Conservation (phyloP, 2,797 vertebrate species). For the Sorex maritimensis region DNA sequence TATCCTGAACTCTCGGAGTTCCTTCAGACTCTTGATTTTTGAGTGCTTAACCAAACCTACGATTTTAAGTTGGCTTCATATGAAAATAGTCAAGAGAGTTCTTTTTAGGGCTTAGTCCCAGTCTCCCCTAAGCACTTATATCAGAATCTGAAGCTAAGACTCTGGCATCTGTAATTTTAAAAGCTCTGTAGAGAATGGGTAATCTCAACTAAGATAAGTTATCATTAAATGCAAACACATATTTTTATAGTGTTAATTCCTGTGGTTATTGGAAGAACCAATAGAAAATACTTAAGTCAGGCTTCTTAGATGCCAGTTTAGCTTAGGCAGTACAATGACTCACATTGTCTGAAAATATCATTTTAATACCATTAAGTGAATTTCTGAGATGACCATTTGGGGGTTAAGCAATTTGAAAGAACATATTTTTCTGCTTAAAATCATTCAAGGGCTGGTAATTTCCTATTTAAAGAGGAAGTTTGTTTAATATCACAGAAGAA, state of each 20-base stretch:
- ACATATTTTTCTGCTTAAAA: not conserved
- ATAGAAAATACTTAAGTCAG: constrained; percentile 10
- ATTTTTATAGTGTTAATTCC: not conserved
- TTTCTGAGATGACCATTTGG: not conserved
- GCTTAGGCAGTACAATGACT: not conserved
- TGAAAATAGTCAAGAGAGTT: not conserved
- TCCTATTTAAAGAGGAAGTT: not conserved
- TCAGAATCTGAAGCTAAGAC: not conserved
- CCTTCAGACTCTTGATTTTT: not conserved
- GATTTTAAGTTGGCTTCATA: constrained; percentile 15
- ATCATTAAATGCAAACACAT: not conserved
- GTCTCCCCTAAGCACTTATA: not conserved
- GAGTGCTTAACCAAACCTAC: not conserved
- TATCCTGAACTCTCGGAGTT: not conserved
- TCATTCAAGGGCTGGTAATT: not conserved
- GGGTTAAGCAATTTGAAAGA: not conserved
- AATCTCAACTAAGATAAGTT: not conserved
- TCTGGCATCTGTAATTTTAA: not conserved
- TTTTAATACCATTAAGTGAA: constrained; percentile 27
- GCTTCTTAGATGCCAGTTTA: not conserved
- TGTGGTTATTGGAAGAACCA: not conserved
- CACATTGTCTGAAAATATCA: not conserved
- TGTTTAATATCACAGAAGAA: too few relatives aligned
- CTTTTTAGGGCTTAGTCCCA: not conserved
- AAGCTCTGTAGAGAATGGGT: not conserved